A percentile compares a stretch with the other conserved stretches of the same genome.
These are phyloP conservation scores for Oxyteleia sp. DNA, from an alignment of 2,888 invertebrate species.

Conservation along the genomic window DNA sequence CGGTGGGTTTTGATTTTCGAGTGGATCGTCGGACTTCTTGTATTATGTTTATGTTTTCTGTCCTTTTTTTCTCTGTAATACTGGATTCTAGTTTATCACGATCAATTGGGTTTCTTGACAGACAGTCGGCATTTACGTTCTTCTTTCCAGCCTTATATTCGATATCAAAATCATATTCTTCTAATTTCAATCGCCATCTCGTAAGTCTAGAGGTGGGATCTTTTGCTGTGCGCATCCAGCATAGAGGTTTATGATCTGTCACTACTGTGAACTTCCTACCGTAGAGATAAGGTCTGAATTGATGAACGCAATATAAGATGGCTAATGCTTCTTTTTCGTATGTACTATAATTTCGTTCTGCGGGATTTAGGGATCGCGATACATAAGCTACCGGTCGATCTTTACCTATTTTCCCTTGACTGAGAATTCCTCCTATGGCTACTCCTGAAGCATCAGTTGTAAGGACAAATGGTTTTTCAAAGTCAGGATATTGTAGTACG, in stretches of 20 bases:
- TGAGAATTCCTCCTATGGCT: slow-evolving; percentile 60
- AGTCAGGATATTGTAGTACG: slow-evolving; percentile 63
- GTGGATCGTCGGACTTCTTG: not conserved
- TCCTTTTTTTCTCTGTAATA: not conserved
- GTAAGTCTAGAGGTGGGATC: slow-evolving; percentile 13
- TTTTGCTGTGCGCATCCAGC: not conserved
- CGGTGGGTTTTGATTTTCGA: not conserved
- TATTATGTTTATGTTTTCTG: not conserved
- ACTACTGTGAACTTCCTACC: slow-evolving; percentile 16
- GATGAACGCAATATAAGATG: slow-evolving; percentile 7
- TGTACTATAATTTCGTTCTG: slow-evolving; percentile 2
- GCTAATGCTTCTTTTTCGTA: slow-evolving; percentile 32
- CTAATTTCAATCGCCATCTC: slow-evolving; percentile 10
- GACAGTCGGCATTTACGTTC: not conserved
- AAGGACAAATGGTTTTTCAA: slow-evolving; percentile 45
- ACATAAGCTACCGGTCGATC: not conserved
- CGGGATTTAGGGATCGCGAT: not conserved
- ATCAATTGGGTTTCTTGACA: not conserved
- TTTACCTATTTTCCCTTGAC: slow-evolving; percentile 49
- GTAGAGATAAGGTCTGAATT: slow-evolving; percentile 28
- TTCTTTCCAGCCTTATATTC: not conserved
- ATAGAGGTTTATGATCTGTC: not conserved
- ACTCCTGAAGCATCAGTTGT: slow-evolving; percentile 55
- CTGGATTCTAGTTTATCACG: not conserved
- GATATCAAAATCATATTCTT: slow-evolving; percentile 9